phyloP scores from a whole-genome alignment of 2,113 vertebrate species.

The Epinephelus moara region DNA sequence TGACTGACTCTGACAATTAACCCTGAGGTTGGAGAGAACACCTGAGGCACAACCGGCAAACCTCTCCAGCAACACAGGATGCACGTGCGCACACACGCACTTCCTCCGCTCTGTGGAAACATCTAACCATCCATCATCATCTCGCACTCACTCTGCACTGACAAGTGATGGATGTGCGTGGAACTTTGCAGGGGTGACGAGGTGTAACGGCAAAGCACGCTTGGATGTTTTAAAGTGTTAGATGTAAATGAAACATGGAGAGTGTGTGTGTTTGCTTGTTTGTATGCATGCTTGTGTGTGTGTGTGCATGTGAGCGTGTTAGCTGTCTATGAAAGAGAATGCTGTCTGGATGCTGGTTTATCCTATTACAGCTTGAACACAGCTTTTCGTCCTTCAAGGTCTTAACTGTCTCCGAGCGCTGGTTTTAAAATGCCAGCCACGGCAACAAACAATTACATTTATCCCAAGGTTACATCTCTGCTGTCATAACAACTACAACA shows the following conservation, averaged over 20 bases:
- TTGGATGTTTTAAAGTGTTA: conserved; percentile 21
- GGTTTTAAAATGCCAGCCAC: conserved; percentile 55
- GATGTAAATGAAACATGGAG: conserved; percentile 38
- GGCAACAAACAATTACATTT: conserved; percentile 61
- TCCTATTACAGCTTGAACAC: conserved; percentile 55
- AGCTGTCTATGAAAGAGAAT: conserved; percentile 39
- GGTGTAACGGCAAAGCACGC: conserved; percentile 3
- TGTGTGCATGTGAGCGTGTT: background rate
- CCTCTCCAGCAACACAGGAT: conserved; percentile 25
- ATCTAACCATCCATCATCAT: conserved; percentile 65
- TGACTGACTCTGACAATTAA: conserved; percentile 66
- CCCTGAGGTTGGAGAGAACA: conserved; percentile 45
- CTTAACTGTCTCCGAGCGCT: conserved; percentile 41
- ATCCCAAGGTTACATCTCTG: conserved; percentile 56
- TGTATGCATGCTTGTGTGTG: background rate
- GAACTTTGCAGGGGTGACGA: conserved; percentile 38
- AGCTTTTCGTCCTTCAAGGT: conserved; percentile 61
- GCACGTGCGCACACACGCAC: background rate
- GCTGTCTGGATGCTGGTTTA: conserved; percentile 38
- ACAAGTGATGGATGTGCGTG: conserved; percentile 72
- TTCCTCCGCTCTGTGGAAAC: conserved; percentile 44
- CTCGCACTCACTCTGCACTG: conserved; percentile 42
- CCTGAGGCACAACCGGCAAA: conserved; percentile 44
- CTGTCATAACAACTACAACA: conserved; percentile 47
- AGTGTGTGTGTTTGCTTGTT: conserved; percentile 1